Evolutionary conservation across 2,888 invertebrate genomes (phyloP), one percentile per base, ranked within the genome.

Genomic region (Spialia ferax): DNA sequence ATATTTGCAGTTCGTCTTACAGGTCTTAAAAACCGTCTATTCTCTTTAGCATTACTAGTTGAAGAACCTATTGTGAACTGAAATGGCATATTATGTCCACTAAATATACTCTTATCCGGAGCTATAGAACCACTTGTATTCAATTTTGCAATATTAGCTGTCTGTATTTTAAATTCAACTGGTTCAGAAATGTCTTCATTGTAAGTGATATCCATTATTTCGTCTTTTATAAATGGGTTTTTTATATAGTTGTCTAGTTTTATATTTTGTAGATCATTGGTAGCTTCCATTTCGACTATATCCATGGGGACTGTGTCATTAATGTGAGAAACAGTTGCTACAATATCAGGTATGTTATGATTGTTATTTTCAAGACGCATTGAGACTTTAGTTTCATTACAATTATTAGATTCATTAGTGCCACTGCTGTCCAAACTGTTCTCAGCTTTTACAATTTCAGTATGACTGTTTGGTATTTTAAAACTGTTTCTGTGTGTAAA

Each of bases 51-150:
- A 13, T 22, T 22, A 7, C 7, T 35, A 23, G 18, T 8, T 1
- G 68, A 67, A 13, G 71, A 63, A 1, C 86, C 85, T 15, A 85
- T 75, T 60, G 76, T 76, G 57, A 86, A 86, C 22, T 54, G 18
- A 45, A 66, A 54, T 20, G 52, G 52, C 54, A 54, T 59, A 54
- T 11, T 69, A 76, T 71, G 63, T 75, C 15, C 23, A 15, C n/a
- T 54, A n/a, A 26, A 29, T 8, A 15, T 10, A 29, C 20, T 18
- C 2, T 1, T 54, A 8, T 54, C 29, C 7, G 50, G 50, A 1
- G 50, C 23, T 23, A 26, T n/a, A 23, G 18, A 57, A 35, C 55
- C 15, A 48, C 11, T 10, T 52, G 18, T 52, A 42, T 54, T 15
- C 13, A 22, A 11, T 10, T 29, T 15, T 35, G 52, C 7, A 11